Percentiles rank a stretch among this genome's conserved stretches.
Conservation (phyloP, 2,113 vertebrate genomes). For the Xenopus tropicalis region UCB_Xtro_10.0 CM004446.2:117110501-117111000, state of each 20-base stretch:
- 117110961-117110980: neutral
- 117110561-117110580: neutral
- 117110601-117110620: neutral
- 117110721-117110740: neutral
- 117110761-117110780: neutral
- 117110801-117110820: neutral
- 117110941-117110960: neutral
- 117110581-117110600: neutral
- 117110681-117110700: neutral
- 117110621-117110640: neutral
- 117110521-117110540: neutral
- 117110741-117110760: neutral
- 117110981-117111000: neutral
- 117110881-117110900: constrained; percentile 9
- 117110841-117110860: constrained; percentile 1
- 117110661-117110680: neutral
- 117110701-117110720: neutral
- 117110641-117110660: neutral
- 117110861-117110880: neutral
- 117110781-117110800: neutral
- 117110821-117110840: neutral
- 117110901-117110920: neutral
- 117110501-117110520: too few species aligned
- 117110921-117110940: neutral
- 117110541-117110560: neutral